phyloP scores from a whole-genome alignment of 1,140 invertebrate genomes.

The Zelostemma sp. region DNA sequence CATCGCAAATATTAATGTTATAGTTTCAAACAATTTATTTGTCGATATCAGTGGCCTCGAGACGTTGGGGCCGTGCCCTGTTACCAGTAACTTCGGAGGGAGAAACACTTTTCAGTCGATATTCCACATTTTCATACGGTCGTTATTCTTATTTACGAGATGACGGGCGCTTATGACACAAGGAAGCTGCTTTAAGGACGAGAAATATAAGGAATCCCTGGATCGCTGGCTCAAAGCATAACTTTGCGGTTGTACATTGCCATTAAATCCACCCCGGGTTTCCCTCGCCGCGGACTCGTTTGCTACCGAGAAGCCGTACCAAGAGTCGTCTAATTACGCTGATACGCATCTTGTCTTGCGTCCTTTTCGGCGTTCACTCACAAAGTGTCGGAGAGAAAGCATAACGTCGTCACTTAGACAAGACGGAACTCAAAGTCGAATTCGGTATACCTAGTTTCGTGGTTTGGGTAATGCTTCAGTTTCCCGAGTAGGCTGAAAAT shows the following conservation, averaged over 20 bases:
- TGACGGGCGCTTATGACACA: constrained; percentile 7
- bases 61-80: neutral
- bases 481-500: constrained; percentile 12
- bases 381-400: constrained; percentile 42
- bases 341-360: constrained; percentile 50
- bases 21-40: neutral
- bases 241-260: constrained; percentile 41
- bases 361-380: constrained; percentile 23
- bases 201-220: constrained; percentile 27
- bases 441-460: no score
- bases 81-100: neutral
- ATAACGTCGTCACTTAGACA: constrained; percentile 20
- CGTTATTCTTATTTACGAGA: constrained; percentile 21
- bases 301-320: constrained; percentile 34
- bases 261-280: constrained; percentile 46
- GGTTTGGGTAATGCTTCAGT: constrained; percentile 22
- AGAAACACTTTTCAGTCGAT: neutral
- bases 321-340: constrained; percentile 52
- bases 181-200: constrained; percentile 3
- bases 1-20: neutral
- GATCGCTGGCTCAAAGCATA: constrained; percentile 35
- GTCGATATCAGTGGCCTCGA: neutral
- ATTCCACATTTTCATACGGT: constrained; percentile 6
- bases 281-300: constrained; percentile 34
- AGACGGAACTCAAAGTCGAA: constrained; percentile 22